A percentile compares a stretch with the other conserved stretches of the same genome.
Evolutionary conservation across 2,888 invertebrate genomes (phyloP).

Genomic region (Zeuzera pyrina): DNA sequence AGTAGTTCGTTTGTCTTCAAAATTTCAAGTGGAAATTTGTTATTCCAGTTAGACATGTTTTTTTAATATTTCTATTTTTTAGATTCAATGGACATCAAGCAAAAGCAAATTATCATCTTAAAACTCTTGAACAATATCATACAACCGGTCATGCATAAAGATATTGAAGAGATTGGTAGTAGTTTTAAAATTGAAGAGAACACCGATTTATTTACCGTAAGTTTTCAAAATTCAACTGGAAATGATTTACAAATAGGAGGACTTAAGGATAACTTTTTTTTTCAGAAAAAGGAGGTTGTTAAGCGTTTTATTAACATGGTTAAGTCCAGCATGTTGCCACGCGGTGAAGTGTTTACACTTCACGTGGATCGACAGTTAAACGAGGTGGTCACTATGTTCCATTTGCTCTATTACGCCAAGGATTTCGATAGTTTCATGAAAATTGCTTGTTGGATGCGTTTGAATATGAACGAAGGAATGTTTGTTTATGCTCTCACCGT

Average conservation of each 20-base stretch:
- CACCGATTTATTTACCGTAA: conserved; percentile 42
- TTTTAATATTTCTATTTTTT: conserved; percentile 11
- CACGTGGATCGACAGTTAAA: conserved; percentile 61
- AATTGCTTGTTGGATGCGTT: conserved; percentile 67
- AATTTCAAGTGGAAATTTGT: neutral
- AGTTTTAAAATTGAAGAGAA: conserved; percentile 56
- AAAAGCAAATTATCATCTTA: conserved; percentile 59
- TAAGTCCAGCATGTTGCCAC: conserved; percentile 71
- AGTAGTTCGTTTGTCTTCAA: neutral
- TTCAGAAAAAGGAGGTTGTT: conserved; percentile 71
- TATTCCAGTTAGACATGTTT: conserved; percentile 1
- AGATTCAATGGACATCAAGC: conserved; percentile 57
- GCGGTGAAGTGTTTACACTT: conserved; percentile 65
- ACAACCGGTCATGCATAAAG: conserved; percentile 60
- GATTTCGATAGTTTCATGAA: conserved; percentile 65
- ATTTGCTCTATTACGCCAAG: conserved; percentile 67
- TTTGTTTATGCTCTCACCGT: conserved; percentile 71
- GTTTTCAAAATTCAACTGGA: conserved; percentile 10
- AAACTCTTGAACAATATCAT: conserved; percentile 67
- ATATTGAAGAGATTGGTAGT: conserved; percentile 50
- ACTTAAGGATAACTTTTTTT: too few relatives aligned
- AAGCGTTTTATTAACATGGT: conserved; percentile 70
- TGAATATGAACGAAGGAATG: conserved; percentile 70
- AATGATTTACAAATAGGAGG: too few relatives aligned
- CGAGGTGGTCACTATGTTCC: conserved; percentile 67